Conservation (phyloP, 1,140 invertebrate genomes). For the Trachelipus rathkii region DNA sequence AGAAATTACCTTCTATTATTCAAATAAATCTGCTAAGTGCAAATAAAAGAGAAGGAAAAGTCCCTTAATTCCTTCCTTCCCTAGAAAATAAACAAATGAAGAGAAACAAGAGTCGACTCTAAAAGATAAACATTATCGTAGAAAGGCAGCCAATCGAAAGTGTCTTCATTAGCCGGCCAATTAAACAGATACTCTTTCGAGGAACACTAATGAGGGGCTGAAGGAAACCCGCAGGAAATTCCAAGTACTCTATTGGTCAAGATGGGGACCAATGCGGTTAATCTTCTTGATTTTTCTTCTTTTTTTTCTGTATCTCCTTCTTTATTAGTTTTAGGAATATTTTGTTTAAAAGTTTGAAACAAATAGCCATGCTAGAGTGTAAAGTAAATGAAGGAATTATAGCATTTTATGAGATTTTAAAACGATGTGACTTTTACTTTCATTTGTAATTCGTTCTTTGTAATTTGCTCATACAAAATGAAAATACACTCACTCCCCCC, state of each 20-base stretch:
- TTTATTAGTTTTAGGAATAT: neutral
- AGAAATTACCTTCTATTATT: neutral
- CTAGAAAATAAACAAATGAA: too few species aligned
- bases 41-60: neutral
- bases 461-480: too few species aligned
- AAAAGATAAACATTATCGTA: neutral
- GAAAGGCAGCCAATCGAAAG: neutral
- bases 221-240: neutral
- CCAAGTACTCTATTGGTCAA: neutral
- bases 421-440: too few species aligned
- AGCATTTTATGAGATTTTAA: too few species aligned
- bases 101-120: neutral
- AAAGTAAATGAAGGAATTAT: neutral
- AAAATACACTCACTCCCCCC: too few species aligned
- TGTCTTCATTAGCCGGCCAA: neutral
- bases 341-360: neutral
- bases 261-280: neutral
- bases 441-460: too few species aligned
- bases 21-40: neutral
- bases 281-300: neutral
- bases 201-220: neutral
- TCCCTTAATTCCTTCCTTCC: too few species aligned
- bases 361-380: neutral
- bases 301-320: neutral
- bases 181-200: neutral